A percentile compares a stretch with the other conserved stretches of the same genome.
These are phyloP conservation scores for Circaetus cinerascens DNA, from an alignment of 2,113 vertebrate genomes.

Conservation along the genomic window DNA sequence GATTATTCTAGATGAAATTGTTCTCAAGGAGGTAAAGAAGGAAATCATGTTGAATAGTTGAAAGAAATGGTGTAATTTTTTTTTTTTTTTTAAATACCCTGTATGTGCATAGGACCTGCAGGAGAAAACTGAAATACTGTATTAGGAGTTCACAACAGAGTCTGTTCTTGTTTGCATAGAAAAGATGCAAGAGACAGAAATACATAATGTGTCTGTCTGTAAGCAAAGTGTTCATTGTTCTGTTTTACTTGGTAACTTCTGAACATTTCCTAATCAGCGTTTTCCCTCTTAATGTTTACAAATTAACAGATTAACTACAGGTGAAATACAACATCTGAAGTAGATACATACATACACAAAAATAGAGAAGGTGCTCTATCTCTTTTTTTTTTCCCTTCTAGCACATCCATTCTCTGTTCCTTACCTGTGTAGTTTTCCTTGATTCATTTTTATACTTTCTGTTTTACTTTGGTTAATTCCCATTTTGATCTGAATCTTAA, in stretches of 20 bases:
- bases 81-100: too few relatives aligned
- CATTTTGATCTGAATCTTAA: neutral
- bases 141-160: neutral
- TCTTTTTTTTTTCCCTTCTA: neutral
- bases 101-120: neutral
- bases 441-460: neutral
- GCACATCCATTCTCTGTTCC: neutral
- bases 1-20: neutral
- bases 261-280: neutral
- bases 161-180: neutral
- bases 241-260: neutral
- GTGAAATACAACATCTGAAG: neutral
- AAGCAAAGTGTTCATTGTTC: neutral
- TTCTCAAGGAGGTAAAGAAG: neutral
- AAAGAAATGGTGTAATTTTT: neutral
- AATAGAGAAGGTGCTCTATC: neutral
- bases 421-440: neutral
- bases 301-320: neutral
- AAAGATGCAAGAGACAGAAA: neutral
- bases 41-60: neutral
- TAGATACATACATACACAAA: neutral
- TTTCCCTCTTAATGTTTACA: neutral
- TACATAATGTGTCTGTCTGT: neutral
- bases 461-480: neutral
- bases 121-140: neutral